A percentile compares a stretch with the other conserved stretches of the same genome.
phyloP scores from a whole-genome alignment of 2,113 vertebrate genomes.

The Thunnus maccoyii region DNA sequence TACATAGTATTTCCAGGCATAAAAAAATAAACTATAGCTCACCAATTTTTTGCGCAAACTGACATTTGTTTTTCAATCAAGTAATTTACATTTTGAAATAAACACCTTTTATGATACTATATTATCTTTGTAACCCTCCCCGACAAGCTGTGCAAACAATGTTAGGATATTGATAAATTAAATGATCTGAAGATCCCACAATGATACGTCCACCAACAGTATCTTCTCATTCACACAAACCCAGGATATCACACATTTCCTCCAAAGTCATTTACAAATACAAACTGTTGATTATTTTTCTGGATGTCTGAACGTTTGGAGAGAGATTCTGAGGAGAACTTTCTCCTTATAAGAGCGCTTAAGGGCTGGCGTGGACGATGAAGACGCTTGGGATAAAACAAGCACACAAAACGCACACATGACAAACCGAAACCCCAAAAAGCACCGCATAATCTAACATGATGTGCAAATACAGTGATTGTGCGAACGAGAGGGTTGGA shows the following conservation, averaged over 20 bases:
- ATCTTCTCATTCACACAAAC: constrained; percentile 43
- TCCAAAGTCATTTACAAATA: constrained; percentile 39
- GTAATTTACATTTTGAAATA: constrained; percentile 74
- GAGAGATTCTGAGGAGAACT: constrained; percentile 29
- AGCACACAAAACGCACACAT: constrained; percentile 59
- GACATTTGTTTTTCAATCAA: constrained; percentile 61
- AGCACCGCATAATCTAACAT: constrained; percentile 41
- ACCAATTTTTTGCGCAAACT: constrained; percentile 58
- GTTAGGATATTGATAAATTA: constrained; percentile 71
- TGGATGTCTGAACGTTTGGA: constrained; percentile 11
- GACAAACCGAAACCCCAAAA: constrained; percentile 51
- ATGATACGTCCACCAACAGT: constrained; percentile 41
- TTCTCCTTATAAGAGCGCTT: constrained; percentile 61
- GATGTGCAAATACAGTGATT: constrained; percentile 78
- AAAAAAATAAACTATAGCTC: constrained; percentile 81
- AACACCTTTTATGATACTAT: constrained; percentile 61
- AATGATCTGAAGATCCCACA: constrained; percentile 41
- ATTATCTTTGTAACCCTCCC: constrained; percentile 55
- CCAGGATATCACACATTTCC: constrained; percentile 21
- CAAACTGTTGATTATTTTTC: constrained; percentile 20
- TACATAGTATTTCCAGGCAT: constrained; percentile 71
- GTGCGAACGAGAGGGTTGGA: constrained; percentile 56
- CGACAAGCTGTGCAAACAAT: constrained; percentile 73
- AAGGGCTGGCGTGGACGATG: constrained; percentile 55
- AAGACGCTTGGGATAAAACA: constrained; percentile 56